Evolutionary conservation across 2,888 invertebrate genomes (phyloP).

Genomic region (Lathronympha strigana): DNA sequence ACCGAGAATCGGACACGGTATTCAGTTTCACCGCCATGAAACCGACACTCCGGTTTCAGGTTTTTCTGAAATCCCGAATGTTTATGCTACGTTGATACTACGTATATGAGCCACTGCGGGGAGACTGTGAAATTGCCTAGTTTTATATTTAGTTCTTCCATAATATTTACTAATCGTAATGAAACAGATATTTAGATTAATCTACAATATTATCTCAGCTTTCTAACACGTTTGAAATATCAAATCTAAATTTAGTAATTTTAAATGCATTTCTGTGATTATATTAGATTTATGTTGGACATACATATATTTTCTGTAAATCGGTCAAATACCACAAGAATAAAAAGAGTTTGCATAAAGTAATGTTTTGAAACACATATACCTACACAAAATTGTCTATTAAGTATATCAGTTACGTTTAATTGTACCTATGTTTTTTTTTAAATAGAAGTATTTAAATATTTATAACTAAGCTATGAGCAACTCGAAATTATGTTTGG

Average conservation of each 20-base stretch:
- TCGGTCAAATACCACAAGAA: background rate
- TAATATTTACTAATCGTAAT: slow-evolving; percentile 14
- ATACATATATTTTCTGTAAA: background rate
- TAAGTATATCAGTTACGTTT: background rate
- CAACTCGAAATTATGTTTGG: slow-evolving; percentile 6
- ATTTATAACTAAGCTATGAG: background rate
- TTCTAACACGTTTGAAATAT: slow-evolving; percentile 5
- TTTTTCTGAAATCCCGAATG: too few species aligned
- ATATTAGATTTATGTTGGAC: background rate
- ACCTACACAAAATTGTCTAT: too few species aligned
- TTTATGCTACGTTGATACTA: too few species aligned
- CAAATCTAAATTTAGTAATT: slow-evolving; percentile 8
- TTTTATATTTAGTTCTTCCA: slow-evolving; percentile 36
- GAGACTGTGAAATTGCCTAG: slow-evolving; percentile 3
- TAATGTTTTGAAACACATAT: background rate
- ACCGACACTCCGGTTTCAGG: too few species aligned
- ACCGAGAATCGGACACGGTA: too few species aligned
- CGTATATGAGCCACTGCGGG: background rate
- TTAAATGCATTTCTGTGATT: slow-evolving; percentile 14
- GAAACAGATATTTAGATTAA: slow-evolving; percentile 16
- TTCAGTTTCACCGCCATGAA: too few species aligned
- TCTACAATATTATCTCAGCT: background rate
- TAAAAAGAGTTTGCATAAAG: background rate
- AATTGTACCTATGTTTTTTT: background rate
- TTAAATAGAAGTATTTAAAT: background rate